Base-by-base conservation (phyloP, 2,888 invertebrate genomes). In the Melanargia galathea region DNA sequence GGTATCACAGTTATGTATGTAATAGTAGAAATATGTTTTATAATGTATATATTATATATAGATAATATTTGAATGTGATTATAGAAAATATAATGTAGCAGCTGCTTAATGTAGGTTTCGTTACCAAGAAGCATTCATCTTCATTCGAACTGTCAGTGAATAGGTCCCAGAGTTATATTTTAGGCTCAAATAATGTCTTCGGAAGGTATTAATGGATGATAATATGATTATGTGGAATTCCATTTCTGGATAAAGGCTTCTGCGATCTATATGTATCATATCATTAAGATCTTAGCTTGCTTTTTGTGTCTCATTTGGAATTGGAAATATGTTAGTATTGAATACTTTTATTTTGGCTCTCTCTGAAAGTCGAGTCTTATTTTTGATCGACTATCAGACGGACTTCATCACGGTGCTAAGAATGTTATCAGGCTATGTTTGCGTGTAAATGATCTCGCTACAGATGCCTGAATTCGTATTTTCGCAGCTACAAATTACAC, bases 181-280 rank as follows among this genome's bases (percentile, higher is more conserved):
- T 2, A 52, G 52, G 33, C 35, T 13, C 33, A 20, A 35, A 35
- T 52, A 20, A 35, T 52, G 26, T 30, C 11, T 52, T 20, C 20
- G 18, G 26, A 35, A 18, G 6, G 52, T 13, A 33, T 35, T 33
- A 52, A 51, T 51, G 51, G 33, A 51, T 51, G 33, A 33, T 49
- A 49, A 51, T 51, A 51, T 20, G 20, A 16, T n/a, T 35, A 13
- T 52, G 13, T 7, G 52, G 13, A 35, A 35, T 35, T 6, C 33
- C 35, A 22, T 52, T 35, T 33, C 18, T 18, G 35, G 52, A 22
- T 52, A 20, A 20, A 18, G 26, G 13, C 13, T 35, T 20, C 11
- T 18, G 11, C 20, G 20, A 35, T 18, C 16, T 35, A 33, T 49
- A 16, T 30, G 4, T 16, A 30, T 16, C 22, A 8, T 20, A 5